Conservation (phyloP, 2,113 vertebrate species). For the Etia nguti region DNA sequence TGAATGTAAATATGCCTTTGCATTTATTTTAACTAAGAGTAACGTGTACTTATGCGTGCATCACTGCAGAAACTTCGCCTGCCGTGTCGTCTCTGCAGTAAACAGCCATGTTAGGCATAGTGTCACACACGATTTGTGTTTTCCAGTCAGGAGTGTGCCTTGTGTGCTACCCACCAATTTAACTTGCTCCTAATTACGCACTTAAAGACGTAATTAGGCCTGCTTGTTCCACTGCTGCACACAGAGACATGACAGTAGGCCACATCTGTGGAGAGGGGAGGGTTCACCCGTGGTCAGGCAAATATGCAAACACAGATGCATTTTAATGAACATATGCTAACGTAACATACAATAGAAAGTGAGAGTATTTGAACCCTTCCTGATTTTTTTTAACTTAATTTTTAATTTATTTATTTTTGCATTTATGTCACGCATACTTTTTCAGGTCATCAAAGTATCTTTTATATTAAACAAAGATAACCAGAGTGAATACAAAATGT, state of each 20-base stretch:
- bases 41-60: neutral
- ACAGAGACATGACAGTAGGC: conserved; percentile 40
- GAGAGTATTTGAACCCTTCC: neutral
- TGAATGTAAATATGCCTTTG: neutral
- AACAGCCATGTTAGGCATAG: conserved; percentile 18
- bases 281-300: conserved; percentile 20
- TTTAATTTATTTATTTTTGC: neutral
- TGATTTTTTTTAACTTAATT: neutral
- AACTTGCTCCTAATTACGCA: conserved; percentile 63
- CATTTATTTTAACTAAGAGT: neutral
- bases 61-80: neutral
- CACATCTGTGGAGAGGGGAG: conserved; percentile 7
- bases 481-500: neutral
- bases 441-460: neutral
- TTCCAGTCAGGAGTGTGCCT: conserved; percentile 46
- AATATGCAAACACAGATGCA: neutral
- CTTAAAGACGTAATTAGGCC: conserved; percentile 70
- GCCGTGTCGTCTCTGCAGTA: neutral
- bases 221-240: conserved; percentile 54
- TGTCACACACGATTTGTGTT: conserved; percentile 59
- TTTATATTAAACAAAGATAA: neutral
- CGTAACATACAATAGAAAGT: conserved; percentile 1
- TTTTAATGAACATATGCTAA: conserved; percentile 31
- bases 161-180: conserved; percentile 66
- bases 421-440: neutral